Evolutionary conservation across 1,140 invertebrate genomes (phyloP).

Genomic region (Metopolophium dirhodum): DNA sequence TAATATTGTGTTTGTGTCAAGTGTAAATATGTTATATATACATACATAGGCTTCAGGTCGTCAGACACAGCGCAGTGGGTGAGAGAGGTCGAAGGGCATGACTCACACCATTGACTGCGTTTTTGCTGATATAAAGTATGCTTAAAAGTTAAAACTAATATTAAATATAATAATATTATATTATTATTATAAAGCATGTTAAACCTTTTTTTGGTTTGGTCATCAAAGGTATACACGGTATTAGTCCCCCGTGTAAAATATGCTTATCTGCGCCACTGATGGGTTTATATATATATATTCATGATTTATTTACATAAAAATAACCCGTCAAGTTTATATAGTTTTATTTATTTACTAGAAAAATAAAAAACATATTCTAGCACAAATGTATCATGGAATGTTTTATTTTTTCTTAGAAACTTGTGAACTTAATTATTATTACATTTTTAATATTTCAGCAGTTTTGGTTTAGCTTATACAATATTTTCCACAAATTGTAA

Average conservation of each 20-base stretch:
- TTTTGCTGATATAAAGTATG: neutral
- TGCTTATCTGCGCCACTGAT: neutral
- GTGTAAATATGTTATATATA: neutral
- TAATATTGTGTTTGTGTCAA: neutral
- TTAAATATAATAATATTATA: neutral
- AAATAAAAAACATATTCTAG: neutral
- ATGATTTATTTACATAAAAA: neutral
- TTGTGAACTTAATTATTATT: too few species aligned
- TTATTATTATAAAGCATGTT: neutral
- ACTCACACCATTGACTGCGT: neutral
- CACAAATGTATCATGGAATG: too few species aligned
- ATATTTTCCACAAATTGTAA: too few species aligned
- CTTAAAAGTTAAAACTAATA: neutral
- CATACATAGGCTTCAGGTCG: neutral
- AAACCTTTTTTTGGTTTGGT: neutral
- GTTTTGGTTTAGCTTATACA: too few species aligned
- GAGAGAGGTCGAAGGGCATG: neutral
- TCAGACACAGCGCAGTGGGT: too few species aligned
- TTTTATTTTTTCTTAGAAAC: too few species aligned
- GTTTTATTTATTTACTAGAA: neutral
- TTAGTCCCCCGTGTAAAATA: neutral
- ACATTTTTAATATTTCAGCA: too few species aligned
- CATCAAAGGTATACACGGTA: neutral
- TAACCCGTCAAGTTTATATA: neutral
- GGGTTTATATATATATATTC: neutral